phyloP scores from a whole-genome alignment of 2,797 vertebrate genomes.

The Spinus pinus region DNA sequence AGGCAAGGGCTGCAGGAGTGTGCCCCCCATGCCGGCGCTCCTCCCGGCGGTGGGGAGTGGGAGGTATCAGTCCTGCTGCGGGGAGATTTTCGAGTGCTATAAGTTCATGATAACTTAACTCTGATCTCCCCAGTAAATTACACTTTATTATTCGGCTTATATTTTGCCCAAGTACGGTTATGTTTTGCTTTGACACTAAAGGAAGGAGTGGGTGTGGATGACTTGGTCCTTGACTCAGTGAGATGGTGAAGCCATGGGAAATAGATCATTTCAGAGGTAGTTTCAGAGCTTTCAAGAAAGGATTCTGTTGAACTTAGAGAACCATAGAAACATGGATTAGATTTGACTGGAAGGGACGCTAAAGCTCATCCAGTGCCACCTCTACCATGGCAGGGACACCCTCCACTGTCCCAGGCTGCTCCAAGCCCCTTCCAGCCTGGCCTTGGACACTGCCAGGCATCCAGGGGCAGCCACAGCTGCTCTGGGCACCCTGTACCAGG shows the following conservation, averaged over 20 bases:
- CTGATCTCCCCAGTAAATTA: background rate
- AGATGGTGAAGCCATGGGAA: background rate
- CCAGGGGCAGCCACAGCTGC: background rate
- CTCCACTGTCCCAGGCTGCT: fast-evolving
- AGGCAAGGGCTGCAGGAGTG: background rate
- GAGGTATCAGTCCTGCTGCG: background rate
- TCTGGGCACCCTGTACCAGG: background rate
- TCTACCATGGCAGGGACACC: background rate
- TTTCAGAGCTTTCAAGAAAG: background rate
- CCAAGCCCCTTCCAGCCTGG: fast-evolving
- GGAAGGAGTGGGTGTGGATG: background rate
- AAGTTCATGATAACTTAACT: background rate
- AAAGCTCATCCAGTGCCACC: fast-evolving
- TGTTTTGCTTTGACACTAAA: background rate
- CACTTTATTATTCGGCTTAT: background rate
- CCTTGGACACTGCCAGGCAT: fast-evolving
- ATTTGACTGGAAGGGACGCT: background rate
- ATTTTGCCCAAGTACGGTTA: background rate
- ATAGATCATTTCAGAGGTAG: background rate
- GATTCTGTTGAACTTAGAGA: background rate
- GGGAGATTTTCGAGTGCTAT: background rate
- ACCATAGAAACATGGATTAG: no score
- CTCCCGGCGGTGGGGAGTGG: no score
- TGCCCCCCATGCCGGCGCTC: background rate
- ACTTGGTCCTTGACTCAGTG: background rate